Base-by-base conservation (phyloP, 1,140 invertebrate species). In the Zeugodacus cucurbitae region DNA sequence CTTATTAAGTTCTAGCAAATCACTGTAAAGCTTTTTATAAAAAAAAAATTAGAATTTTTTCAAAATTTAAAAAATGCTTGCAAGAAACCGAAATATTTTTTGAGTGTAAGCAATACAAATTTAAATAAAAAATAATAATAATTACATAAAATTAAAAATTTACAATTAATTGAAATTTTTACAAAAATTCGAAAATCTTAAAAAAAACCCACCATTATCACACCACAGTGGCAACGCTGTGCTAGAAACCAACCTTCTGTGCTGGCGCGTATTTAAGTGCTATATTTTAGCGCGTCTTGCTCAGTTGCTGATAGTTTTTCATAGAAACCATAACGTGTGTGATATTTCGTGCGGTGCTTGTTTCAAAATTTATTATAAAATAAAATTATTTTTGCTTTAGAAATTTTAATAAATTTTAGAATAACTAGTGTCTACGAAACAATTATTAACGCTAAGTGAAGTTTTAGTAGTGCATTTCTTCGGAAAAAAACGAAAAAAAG, bases 181-280 rank as follows among this genome's bases (percentile, higher is more conserved):
- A 2, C 6, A 54, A 54, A 54, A 54, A 54, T 17, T 48, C 11
- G 14, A 48, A 48, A 48, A 11, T 14, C 10, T 10, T 48, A 2
- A 1, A 14, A 14, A 11, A 1, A 48, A 10, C 1, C 5, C 58
- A 26, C n/a, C 22, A 22, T n/a, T 26, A n/a, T 62, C 8, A 26
- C 58, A 62, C 0, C 58, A 22, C 6, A 26, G 22, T 62, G 58
- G 58, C 58, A 62, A 26, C 11, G n/a, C 2, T 29, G 37, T 82
- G 2, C 3, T 54, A 54, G 5, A 54, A 54, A 54, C 14, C 48
- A 54, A 54, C 26, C n/a, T 29, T 70, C 64, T 78, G 22, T 82
- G 74, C n/a, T 82, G n/a, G 74, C 41, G 74, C 74, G 74, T 82
- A 82, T 48, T 82, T 82, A 82, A 82, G 44, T 37, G 74, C 44